These are phyloP conservation scores for Thinocorus orbignyianus DNA, from an alignment of 2,113 vertebrate species.

Conservation along the genomic window DNA sequence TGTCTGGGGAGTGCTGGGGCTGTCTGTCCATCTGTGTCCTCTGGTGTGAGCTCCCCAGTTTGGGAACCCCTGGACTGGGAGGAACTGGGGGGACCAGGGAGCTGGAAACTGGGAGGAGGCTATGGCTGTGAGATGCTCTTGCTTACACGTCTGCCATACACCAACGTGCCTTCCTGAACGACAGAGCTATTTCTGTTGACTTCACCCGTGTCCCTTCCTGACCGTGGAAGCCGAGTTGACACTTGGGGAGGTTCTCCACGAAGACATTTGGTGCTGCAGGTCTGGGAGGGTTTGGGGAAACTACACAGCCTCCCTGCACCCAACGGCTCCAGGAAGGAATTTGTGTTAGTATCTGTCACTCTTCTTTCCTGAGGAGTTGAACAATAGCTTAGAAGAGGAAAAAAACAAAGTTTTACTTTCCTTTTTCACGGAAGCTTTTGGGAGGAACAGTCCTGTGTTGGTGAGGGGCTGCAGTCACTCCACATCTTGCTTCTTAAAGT, in stretches of 20 bases:
- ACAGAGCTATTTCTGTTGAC: background rate
- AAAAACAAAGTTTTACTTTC: background rate
- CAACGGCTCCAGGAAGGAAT: background rate
- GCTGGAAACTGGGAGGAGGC: background rate
- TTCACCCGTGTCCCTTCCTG: background rate
- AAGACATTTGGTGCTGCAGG: background rate
- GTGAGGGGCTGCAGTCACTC: background rate
- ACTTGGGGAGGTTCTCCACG: background rate
- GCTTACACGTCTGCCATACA: accelerated
- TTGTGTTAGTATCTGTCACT: background rate
- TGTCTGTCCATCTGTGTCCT: background rate
- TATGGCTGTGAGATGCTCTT: background rate
- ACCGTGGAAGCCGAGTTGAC: background rate
- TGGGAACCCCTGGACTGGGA: background rate
- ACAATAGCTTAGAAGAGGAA: background rate
- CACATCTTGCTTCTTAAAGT: background rate
- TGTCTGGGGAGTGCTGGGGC: background rate
- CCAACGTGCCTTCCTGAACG: background rate
- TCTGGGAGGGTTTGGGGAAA: background rate
- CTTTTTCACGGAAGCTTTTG: background rate
- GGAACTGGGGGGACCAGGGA: accelerated
- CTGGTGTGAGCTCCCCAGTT: background rate
- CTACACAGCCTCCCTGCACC: background rate
- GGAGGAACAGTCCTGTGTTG: background rate
- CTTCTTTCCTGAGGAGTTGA: background rate